Evolutionary conservation across 2,797 vertebrate species (phyloP).

Genomic region (Syngnathus rostellatus): DNA sequence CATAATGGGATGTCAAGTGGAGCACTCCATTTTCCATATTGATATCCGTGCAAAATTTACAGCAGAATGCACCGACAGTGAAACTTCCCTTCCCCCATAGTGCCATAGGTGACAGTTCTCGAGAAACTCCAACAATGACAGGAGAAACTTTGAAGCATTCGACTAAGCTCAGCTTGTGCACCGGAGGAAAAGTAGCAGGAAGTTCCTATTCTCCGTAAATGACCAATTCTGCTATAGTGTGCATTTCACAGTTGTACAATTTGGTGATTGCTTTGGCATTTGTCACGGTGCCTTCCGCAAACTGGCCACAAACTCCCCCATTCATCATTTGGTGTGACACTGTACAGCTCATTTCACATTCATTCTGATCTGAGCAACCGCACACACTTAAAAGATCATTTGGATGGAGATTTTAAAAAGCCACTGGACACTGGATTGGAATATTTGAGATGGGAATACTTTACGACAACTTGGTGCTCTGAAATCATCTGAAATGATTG

Average conservation of each 20-base stretch:
- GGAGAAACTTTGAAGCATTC: neutral
- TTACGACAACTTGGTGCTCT: neutral
- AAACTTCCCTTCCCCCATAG: neutral
- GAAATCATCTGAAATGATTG: neutral
- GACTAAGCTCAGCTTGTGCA: neutral
- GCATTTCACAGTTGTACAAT: conserved; percentile 4
- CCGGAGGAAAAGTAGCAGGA: neutral
- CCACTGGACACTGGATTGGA: neutral
- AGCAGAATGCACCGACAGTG: neutral
- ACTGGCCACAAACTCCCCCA: conserved; percentile 2
- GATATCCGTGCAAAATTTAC: neutral
- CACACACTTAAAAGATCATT: neutral
- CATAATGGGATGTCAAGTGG: neutral
- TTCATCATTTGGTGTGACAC: neutral
- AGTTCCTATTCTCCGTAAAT: neutral
- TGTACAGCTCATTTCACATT: conserved; percentile 3
- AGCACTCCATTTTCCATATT: neutral
- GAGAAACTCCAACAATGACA: neutral
- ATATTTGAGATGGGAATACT: neutral
- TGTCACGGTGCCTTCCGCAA: conserved; percentile 1
- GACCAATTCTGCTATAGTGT: neutral
- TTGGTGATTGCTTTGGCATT: conserved; percentile 2
- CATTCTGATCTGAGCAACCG: neutral
- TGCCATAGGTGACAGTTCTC: neutral
- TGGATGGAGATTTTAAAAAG: neutral